Percentiles rank a stretch among this genome's conserved stretches.
These are phyloP conservation scores for Rhorus exstirpatorius DNA, from an alignment of 2,888 invertebrate genomes.

Conservation along the genomic window DNA sequence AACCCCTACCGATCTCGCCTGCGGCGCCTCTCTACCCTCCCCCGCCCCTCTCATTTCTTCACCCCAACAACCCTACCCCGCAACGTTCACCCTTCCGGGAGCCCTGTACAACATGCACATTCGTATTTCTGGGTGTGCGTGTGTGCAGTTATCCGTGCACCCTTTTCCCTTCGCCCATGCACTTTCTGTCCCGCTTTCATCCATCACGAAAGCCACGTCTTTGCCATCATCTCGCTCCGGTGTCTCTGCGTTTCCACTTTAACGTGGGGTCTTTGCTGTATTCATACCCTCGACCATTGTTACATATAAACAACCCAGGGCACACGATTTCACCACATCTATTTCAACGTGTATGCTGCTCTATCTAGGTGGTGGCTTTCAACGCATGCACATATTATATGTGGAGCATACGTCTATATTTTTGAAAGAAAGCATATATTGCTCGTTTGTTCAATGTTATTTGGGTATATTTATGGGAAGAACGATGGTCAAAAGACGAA, in stretches of 20 bases:
- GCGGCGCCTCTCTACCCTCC: conserved; percentile 68
- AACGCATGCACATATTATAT: no score
- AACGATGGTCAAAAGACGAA: no score
- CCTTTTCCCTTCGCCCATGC: not conserved
- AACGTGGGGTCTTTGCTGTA: not conserved
- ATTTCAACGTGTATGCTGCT: no score
- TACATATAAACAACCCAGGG: no score
- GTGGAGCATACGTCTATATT: no score
- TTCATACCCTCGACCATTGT: not conserved
- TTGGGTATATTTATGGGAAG: no score
- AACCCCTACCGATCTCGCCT: conserved; percentile 77
- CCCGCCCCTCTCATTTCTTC: conserved; percentile 44
- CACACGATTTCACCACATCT: no score
- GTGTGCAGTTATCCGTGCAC: not conserved
- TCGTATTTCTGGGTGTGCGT: not conserved
- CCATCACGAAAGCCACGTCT: not conserved
- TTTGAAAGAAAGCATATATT: no score
- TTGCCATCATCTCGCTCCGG: conserved; percentile 9
- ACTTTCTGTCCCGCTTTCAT: conserved; percentile 26
- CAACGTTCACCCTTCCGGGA: conserved; percentile 49
- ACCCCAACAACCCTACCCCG: conserved; percentile 32
- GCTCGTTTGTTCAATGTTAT: no score
- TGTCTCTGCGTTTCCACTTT: conserved; percentile 23
- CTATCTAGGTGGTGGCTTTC: no score
- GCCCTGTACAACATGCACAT: not conserved